Evolutionary conservation across 2,888 invertebrate genomes (phyloP).

Genomic region (Nesidiocoris tenuis): DNA sequence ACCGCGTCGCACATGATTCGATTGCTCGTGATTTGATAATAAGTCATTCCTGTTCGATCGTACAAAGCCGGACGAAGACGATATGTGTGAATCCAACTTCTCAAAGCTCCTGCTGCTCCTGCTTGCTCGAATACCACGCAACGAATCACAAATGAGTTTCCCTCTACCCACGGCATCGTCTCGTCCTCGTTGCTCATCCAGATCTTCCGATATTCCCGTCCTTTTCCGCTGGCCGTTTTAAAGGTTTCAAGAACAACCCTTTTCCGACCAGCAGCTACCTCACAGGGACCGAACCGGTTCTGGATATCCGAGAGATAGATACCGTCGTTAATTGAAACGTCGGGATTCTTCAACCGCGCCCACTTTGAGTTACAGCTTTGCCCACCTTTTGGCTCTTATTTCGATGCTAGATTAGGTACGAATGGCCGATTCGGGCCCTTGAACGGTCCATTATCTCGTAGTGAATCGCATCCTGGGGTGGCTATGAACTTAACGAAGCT

Average conservation of each 20-base stretch:
- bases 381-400: constrained; percentile 8
- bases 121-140: constrained; percentile 23
- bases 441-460: too few species aligned
- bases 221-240: not conserved
- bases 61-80: too few species aligned
- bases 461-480: too few species aligned
- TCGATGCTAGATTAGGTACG: not conserved
- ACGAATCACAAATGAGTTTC: constrained; percentile 36
- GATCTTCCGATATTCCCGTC: not conserved
- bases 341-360: constrained; percentile 36
- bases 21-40: too few species aligned
- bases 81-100: too few species aligned
- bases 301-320: constrained; percentile 17
- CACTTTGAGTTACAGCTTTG: constrained; percentile 31
- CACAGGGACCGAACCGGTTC: not conserved
- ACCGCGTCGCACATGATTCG: too few species aligned
- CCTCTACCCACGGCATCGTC: constrained; percentile 5
- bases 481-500: too few species aligned
- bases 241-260: not conserved
- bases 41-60: too few species aligned
- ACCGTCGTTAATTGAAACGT: constrained; percentile 44
- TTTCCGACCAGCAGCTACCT: not conserved
- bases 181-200: not conserved
- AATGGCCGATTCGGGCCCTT: too few species aligned
- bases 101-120: not conserved